Base-by-base conservation (phyloP, 92 coral and sea anemone genomes). In the Blastomussa wellsi region DNA sequence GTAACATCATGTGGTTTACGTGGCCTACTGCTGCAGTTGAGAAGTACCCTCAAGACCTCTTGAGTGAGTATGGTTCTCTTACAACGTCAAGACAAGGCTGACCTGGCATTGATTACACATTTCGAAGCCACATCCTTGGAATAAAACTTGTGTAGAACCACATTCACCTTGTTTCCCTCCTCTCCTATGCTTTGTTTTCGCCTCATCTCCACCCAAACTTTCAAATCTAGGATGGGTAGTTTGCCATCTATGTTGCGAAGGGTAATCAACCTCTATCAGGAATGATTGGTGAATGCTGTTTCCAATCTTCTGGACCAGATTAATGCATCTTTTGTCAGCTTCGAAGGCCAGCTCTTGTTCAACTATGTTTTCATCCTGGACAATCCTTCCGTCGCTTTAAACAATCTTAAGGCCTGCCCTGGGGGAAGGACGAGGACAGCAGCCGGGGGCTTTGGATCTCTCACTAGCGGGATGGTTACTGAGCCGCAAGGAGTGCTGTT, bases 121-220 rank as follows among this genome's bases (percentile, higher is more conserved):
- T 41, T 78, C 55, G 89, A 77, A 0, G 75, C 85, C 24, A 86
- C 84, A n/a, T 78, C 70, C 72, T 86, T 86, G 3, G 81, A 78
- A 76, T 78, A 86, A 49, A 65, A 86, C 70, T 86, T 71, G 17
- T 86, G 84, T 15, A 78, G 22, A 13, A 78, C 17, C 15, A 78
- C 67, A 16, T 42, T 1, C 15, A 68, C 73, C 36, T 17, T 42
- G 2, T 20, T 31, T 13, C 32, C 70, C 20, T 32, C n/a, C 24
- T 65, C 75, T 14, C 29, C 52, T 36, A n/a, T 0, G 32, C 15
- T 16, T 31, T 16, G 42, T 7, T 3, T 39, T 3, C 7, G 3
- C 3, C 39, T 33, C 44, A n/a, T n/a, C n/a, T n/a, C n/a, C n/a
- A n/a, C n/a, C n/a, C n/a, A 68, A 12, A 68, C 74, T 28, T 12